These are phyloP conservation scores for Lasioglossum pauxillum DNA, from an alignment of 2,888 invertebrate genomes.

Conservation along the genomic window DNA sequence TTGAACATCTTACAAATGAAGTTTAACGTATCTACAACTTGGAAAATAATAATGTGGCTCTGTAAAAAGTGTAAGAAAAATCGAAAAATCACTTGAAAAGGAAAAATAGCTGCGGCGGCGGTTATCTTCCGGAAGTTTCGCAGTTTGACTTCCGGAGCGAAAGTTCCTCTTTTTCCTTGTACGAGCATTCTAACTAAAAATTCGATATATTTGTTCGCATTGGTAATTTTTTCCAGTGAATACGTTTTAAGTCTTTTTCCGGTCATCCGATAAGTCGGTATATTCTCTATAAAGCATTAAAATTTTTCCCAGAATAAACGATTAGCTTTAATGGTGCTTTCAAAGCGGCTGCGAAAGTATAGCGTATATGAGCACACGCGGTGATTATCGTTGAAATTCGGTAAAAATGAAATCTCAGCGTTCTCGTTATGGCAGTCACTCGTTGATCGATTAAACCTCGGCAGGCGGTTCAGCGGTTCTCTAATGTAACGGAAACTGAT, in stretches of 20 bases:
- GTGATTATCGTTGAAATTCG: neutral
- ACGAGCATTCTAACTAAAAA: neutral
- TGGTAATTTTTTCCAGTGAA: neutral
- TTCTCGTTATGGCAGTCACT: constrained; percentile 8
- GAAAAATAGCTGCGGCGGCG: neutral
- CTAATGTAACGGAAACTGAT: constrained; percentile 65
- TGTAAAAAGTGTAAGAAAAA: neutral
- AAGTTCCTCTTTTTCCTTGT: neutral
- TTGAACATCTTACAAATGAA: neutral
- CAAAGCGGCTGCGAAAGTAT: neutral
- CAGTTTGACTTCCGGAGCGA: neutral
- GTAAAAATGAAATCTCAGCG: constrained; percentile 10
- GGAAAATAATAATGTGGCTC: neutral
- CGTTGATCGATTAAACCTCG: constrained; percentile 26
- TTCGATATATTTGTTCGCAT: neutral
- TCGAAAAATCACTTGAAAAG: neutral
- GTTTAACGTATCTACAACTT: neutral
- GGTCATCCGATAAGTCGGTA: neutral
- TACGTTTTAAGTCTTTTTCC: neutral
- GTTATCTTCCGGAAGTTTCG: neutral
- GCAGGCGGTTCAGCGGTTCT: constrained; percentile 48
- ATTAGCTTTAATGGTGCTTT: neutral
- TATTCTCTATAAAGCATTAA: neutral
- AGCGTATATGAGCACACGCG: neutral
- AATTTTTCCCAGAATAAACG: neutral